phyloP scores from a whole-genome alignment of 2,113 vertebrate genomes.

The Phainopepla nitens region DNA sequence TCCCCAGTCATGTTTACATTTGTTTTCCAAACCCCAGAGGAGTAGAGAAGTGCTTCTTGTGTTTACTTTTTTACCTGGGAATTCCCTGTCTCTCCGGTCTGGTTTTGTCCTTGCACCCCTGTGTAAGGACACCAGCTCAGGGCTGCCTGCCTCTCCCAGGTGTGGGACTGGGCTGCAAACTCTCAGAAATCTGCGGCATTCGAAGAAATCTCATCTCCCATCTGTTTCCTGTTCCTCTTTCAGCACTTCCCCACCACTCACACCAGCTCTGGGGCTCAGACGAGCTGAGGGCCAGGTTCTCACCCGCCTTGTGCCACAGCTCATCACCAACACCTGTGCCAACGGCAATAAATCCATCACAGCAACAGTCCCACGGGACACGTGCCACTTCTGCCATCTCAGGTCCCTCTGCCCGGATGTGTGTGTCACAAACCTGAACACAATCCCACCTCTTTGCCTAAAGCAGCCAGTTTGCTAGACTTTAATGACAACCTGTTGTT shows the following conservation, averaged over 20 bases:
- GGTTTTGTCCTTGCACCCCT: background rate
- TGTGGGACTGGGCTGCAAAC: background rate
- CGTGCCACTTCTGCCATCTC: rapidly evolving
- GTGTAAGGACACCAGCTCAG: background rate
- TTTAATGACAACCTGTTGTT: background rate
- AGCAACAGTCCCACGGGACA: rapidly evolving
- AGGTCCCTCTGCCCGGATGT: rapidly evolving
- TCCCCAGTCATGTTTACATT: background rate
- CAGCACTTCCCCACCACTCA: slow-evolving; percentile 6
- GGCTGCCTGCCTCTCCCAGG: background rate
- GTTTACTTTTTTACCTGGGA: background rate
- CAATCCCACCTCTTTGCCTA: background rate
- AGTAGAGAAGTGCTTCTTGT: background rate
- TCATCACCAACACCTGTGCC: background rate
- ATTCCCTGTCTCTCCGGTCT: too few species aligned
- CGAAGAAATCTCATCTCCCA: slow-evolving; percentile 64
- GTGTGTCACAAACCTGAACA: background rate
- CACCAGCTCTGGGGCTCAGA: background rate
- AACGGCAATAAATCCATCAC: rapidly evolving
- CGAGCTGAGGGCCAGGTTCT: background rate
- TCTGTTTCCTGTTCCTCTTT: slow-evolving; percentile 77
- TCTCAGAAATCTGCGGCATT: background rate
- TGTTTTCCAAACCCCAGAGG: background rate
- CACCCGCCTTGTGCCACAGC: background rate
- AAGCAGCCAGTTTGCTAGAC: background rate